phyloP scores from a whole-genome alignment of 2,113 vertebrate species.

The Rissa tridactyla region DNA sequence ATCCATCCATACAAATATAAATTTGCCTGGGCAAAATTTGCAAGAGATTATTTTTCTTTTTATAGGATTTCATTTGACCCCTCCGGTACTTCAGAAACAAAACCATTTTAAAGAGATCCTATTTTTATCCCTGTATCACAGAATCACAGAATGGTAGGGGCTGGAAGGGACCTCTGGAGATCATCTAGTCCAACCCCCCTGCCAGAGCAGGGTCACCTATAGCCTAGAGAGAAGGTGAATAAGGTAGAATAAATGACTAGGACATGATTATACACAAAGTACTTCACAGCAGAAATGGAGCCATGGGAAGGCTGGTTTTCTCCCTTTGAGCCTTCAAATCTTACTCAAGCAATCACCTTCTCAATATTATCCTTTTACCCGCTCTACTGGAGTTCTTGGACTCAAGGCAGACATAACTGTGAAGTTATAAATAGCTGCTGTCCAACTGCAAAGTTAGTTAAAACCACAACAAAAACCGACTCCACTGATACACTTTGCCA shows the following conservation, averaged over 20 bases:
- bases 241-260: not conserved
- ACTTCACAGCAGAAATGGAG: not conserved
- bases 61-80: not conserved
- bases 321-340: not conserved
- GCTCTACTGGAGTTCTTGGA: not conserved
- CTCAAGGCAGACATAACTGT: not conserved
- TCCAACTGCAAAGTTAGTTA: not conserved
- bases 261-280: not conserved
- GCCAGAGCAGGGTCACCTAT: no score
- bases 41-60: not conserved
- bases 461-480: not conserved
- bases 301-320: not conserved
- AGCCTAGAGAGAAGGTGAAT: not conserved
- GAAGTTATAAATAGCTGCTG: slow-evolving; percentile 28
- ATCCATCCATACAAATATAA: not conserved
- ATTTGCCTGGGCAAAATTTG: not conserved
- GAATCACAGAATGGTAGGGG: not conserved
- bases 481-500: not conserved
- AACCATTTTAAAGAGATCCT: not conserved
- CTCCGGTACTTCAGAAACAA: not conserved
- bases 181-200: no score
- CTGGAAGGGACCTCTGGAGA: no score
- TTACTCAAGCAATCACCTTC: not conserved
- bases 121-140: not conserved
- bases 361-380: not conserved